A percentile compares a stretch with the other conserved stretches of the same genome.
Conservation (phyloP, 2,113 vertebrate genomes). For the Oncorhynchus clarkii region DNA sequence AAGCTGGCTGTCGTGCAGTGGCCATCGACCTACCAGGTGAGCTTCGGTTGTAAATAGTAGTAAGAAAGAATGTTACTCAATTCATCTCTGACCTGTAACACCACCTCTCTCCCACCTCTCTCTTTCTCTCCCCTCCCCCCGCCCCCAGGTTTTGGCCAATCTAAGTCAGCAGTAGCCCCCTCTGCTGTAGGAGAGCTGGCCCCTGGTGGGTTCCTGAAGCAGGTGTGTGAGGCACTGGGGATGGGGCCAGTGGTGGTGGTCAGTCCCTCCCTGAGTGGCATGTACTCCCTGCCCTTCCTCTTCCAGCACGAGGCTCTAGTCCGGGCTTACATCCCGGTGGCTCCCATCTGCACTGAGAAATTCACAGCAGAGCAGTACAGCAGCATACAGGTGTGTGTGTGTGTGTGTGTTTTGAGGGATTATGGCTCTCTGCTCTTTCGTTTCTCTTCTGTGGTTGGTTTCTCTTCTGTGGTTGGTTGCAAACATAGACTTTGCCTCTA, state of each 20-base stretch:
- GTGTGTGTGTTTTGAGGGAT: constrained; percentile 51
- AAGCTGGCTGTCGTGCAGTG: constrained; percentile 82
- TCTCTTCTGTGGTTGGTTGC: not conserved
- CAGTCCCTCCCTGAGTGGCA: constrained; percentile 94
- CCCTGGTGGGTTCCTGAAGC: constrained; percentile 79
- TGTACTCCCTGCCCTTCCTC: constrained; percentile 94
- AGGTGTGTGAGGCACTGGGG: constrained; percentile 77
- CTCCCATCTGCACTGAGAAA: constrained; percentile 95
- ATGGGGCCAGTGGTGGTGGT: constrained; percentile 81
- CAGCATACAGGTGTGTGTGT: constrained; percentile 77
- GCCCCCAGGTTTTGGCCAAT: constrained; percentile 83
- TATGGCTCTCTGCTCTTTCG: too few species aligned
- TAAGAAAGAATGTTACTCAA: too few species aligned
- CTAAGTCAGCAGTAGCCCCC: constrained; percentile 78
- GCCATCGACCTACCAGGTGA: constrained; percentile 93
- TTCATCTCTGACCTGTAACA: not conserved
- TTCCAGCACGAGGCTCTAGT: constrained; percentile 76
- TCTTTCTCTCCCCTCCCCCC: constrained; percentile 11
- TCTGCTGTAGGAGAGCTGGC: constrained; percentile 76
- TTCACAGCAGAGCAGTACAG: constrained; percentile 79
- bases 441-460: too few species aligned
- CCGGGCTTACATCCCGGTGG: constrained; percentile 87
- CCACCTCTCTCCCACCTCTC: constrained; percentile 13
- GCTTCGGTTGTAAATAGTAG: not conserved
- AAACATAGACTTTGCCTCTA: too few species aligned